These are phyloP conservation scores for Lochmaea capreae DNA, from an alignment of 2,888 invertebrate species.

Conservation along the genomic window DNA sequence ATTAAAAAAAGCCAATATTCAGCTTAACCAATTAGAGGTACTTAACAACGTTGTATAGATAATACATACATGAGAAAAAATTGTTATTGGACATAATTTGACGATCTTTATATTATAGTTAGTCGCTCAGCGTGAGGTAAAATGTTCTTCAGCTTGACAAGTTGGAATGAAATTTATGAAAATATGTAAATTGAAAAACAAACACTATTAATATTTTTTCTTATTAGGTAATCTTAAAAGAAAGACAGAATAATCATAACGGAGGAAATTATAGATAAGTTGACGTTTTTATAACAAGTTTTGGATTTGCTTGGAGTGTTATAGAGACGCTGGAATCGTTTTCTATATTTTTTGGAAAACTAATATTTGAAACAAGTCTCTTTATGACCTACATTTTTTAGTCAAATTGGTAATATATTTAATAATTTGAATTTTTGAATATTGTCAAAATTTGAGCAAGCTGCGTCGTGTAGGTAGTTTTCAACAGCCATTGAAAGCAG, in stretches of 20 bases:
- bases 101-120: constrained; percentile 29
- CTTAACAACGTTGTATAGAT: constrained; percentile 21
- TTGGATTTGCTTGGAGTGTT: neutral
- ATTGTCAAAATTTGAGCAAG: too few species aligned
- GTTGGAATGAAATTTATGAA: constrained; percentile 14
- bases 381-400: too few species aligned
- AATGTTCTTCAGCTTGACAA: constrained; percentile 10
- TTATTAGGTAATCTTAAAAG: constrained; percentile 3
- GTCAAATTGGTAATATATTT: too few species aligned
- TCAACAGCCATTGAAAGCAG: too few species aligned
- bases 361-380: too few species aligned
- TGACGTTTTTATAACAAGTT: neutral
- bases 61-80: constrained; percentile 8
- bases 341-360: neutral
- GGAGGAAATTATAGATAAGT: neutral
- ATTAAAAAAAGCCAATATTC: neutral
- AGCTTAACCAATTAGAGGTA: constrained; percentile 13
- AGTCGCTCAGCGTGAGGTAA: constrained; percentile 24
- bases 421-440: too few species aligned
- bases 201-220: constrained; percentile 12
- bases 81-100: constrained; percentile 18
- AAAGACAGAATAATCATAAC: constrained; percentile 1
- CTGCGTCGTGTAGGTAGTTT: too few species aligned
- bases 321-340: neutral
- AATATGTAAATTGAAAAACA: constrained; percentile 25